Evolutionary conservation across 2,888 invertebrate species (phyloP).

Genomic region (Itoplectis maculator): DNA sequence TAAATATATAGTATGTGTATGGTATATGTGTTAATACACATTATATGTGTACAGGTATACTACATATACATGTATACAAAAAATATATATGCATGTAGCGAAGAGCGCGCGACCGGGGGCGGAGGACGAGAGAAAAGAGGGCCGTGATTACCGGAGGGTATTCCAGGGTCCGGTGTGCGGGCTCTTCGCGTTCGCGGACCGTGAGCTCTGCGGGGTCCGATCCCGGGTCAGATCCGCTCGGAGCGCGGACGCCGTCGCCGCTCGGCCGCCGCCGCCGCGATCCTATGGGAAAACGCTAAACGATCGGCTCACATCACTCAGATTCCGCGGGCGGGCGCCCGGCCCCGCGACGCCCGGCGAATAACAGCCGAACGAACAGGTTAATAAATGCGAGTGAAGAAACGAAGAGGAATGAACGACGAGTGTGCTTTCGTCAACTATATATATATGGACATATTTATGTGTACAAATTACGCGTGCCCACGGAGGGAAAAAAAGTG

Average conservation of each 20-base stretch:
- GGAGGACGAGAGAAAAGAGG: conserved; percentile 76
- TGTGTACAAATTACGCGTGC: too few species aligned
- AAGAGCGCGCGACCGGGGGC: conserved; percentile 79
- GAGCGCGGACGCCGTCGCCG: conserved; percentile 27
- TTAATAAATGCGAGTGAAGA: conserved; percentile 25
- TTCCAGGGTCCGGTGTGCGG: conserved; percentile 78
- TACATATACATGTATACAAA: conserved; percentile 1
- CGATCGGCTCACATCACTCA: conserved; percentile 84
- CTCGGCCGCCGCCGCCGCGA: background rate
- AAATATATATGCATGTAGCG: conserved; percentile 65
- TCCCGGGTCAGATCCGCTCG: conserved; percentile 83
- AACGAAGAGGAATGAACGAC: conserved; percentile 26
- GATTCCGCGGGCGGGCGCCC: conserved; percentile 73
- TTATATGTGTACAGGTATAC: conserved; percentile 12
- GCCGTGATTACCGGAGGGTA: conserved; percentile 83
- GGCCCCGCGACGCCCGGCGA: conserved; percentile 44
- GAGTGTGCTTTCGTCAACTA: conserved; percentile 54
- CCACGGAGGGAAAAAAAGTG: too few species aligned
- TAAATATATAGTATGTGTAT: too few species aligned
- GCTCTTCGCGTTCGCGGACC: conserved; percentile 59
- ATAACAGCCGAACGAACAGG: conserved; percentile 37
- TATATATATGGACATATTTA: conserved; percentile 30
- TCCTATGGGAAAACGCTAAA: conserved; percentile 84
- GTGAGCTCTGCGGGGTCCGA: conserved; percentile 78
- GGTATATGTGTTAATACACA: too few species aligned